Conservation (phyloP, 2,113 vertebrate species). For the Dicaeum eximium region DNA sequence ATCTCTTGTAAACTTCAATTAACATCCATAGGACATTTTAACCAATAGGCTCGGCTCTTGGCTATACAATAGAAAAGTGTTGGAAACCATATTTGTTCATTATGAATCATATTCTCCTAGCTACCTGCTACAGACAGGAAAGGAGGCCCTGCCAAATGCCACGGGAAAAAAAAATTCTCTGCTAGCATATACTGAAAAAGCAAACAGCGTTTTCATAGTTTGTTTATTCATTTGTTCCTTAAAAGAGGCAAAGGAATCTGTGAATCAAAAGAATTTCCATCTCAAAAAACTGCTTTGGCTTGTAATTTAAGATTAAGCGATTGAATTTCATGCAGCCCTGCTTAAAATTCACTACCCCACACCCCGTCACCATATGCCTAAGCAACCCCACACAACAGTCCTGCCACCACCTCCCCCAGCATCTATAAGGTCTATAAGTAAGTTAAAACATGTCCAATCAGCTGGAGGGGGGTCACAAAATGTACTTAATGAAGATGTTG, state of each 20-base stretch:
- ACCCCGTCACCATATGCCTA: not conserved
- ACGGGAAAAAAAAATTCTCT: constrained; percentile 68
- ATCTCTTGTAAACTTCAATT: not conserved
- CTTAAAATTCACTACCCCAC: constrained; percentile 36
- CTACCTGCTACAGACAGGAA: constrained; percentile 84
- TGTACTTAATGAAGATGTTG: constrained; percentile 17
- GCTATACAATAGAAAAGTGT: constrained; percentile 41
- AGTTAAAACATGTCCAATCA: not conserved
- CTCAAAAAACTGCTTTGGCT: constrained; percentile 46
- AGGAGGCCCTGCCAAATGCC: constrained; percentile 77
- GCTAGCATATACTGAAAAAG: constrained; percentile 75
- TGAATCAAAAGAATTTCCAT: constrained; percentile 48
- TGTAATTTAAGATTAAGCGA: constrained; percentile 57
- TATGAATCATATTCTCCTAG: constrained; percentile 39
- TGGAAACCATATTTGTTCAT: constrained; percentile 31
- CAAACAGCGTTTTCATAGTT: constrained; percentile 39
- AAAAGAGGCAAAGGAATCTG: constrained; percentile 20
- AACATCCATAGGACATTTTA: constrained; percentile 48
- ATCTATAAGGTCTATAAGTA: not conserved
- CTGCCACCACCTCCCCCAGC: not conserved
- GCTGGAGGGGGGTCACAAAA: constrained; percentile 27
- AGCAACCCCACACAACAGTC: not conserved
- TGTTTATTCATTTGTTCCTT: constrained; percentile 38
- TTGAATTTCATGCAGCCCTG: constrained; percentile 48
- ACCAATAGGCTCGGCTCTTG: constrained; percentile 20